Percentiles rank a stretch among this genome's conserved stretches.
phyloP scores from a whole-genome alignment of 2,797 vertebrate species.

The Chelidonichthys spinosus region DNA sequence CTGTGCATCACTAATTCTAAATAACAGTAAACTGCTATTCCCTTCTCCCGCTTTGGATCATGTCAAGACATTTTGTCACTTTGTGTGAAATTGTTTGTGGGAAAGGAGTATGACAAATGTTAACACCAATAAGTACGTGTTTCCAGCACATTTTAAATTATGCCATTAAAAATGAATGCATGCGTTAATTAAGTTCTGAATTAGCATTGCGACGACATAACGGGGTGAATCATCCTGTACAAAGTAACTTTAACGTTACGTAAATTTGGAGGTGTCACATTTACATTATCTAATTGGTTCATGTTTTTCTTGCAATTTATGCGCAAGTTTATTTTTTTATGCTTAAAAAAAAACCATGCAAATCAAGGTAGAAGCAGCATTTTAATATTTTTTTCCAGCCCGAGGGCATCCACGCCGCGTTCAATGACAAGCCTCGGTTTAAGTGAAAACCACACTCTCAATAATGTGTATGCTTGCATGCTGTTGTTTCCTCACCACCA shows the following conservation, averaged over 20 bases:
- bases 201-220: conserved; percentile 1
- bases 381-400: conserved; percentile 56
- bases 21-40: conserved; percentile 36
- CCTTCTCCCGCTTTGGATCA: conserved; percentile 14
- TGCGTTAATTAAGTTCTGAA: conserved; percentile 5
- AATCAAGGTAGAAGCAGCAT: conserved; percentile 57
- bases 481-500: conserved; percentile 71
- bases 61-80: conserved; percentile 11
- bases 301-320: conserved; percentile 45
- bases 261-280: conserved; percentile 34
- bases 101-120: conserved; percentile 7
- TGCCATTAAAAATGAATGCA: conserved; percentile 28
- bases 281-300: conserved; percentile 52
- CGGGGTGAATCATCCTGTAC: conserved; percentile 11
- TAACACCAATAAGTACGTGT: neutral
- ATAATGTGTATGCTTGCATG: conserved; percentile 68
- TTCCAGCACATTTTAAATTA: neutral
- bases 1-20: conserved; percentile 12
- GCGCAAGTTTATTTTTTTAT: conserved; percentile 34
- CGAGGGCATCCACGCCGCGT: conserved; percentile 55
- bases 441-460: conserved; percentile 69
- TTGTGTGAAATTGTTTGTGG: neutral
- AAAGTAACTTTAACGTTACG: conserved; percentile 40
- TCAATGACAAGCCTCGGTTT: conserved; percentile 67
- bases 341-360: conserved; percentile 60